Evolutionary conservation across 2,797 vertebrate genomes (phyloP).

Genomic region (Siniperca obscura): DNA sequence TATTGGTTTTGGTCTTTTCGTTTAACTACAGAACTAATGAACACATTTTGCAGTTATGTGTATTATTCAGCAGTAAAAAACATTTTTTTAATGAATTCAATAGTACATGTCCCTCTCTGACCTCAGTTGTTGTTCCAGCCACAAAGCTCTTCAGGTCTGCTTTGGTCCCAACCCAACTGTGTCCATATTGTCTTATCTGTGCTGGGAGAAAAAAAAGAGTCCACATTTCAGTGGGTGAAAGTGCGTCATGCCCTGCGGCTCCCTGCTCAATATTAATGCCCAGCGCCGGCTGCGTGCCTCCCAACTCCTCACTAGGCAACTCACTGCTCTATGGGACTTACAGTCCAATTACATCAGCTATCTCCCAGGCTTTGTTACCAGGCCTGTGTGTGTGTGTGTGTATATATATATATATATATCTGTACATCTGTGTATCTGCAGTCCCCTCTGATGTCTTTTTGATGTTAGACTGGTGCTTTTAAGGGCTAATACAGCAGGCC

Average conservation of each 20-base stretch:
- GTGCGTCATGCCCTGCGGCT: constrained; percentile 39
- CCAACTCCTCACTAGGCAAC: constrained; percentile 45
- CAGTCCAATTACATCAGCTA: constrained; percentile 77
- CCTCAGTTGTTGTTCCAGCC: constrained; percentile 13
- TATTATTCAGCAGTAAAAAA: neutral
- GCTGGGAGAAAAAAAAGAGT: constrained; percentile 8
- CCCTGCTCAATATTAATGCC: constrained; percentile 59
- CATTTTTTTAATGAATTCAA: neutral
- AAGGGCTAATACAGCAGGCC: constrained; percentile 47
- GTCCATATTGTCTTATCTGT: constrained; percentile 39
- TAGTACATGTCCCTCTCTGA: neutral
- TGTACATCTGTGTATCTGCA: constrained; percentile 41
- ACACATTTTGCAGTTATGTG: neutral
- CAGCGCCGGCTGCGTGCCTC: constrained; percentile 20
- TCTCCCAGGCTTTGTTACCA: constrained; percentile 55
- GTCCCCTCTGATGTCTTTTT: constrained; percentile 62
- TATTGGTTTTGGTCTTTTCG: neutral
- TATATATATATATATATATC: neutral
- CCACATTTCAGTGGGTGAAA: constrained; percentile 31
- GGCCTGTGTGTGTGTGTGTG: constrained; percentile 10
- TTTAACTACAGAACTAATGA: neutral
- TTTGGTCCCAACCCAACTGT: neutral
- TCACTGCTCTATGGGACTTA: constrained; percentile 54
- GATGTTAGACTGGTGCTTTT: constrained; percentile 59
- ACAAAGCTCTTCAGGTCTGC: constrained; percentile 18